Evolutionary conservation across 2,888 invertebrate genomes (phyloP), one percentile per base, ranked within the genome.

Genomic region (Heliconius hortense): DNA sequence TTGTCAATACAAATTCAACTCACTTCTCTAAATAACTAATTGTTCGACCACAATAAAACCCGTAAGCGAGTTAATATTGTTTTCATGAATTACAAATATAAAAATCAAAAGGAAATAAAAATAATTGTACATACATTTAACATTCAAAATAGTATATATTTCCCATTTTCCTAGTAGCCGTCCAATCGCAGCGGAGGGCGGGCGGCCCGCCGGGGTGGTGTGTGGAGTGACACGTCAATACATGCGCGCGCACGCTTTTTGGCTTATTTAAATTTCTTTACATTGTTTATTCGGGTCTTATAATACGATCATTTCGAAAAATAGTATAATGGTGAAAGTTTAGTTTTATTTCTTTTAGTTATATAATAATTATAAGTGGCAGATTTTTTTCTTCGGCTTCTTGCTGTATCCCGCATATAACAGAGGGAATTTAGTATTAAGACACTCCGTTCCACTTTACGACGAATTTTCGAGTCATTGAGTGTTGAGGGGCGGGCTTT

Each of bases 101-200:
- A 31, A 56, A 56, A 48, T 48, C 31, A 28, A 39, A 24, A 60
- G 26, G 2, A 71, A 60, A 24, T 13, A 60, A 26, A 24, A 59
- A 1, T 56, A 7, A 21, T 39, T 53, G 24, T 72, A 64, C 73
- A 75, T 75, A 72, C 67, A 73, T 76, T 78, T 63, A 68, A 75
- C 76, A 77, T 79, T 77, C 74, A 75, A 70, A 75, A 72, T 59
- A 64, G 43, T 69, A 72, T 35, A 72, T 72, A 67, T 71, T 48
- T 69, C 62, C 59, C 62, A 72, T 76, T 79, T 78, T 78, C 80
- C 70, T 71, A 59, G 76, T 75, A 73, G 67, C 74, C 75, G 76
- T 76, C 83, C 83, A 83, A 83, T 83, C 83, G 81, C 79, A 64
- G 80, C 80, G 63, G 53, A 72, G 80, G 80, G 82, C 80, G 82